Conservation (phyloP, 2,113 vertebrate species). For the Nipponia nippon region DNA sequence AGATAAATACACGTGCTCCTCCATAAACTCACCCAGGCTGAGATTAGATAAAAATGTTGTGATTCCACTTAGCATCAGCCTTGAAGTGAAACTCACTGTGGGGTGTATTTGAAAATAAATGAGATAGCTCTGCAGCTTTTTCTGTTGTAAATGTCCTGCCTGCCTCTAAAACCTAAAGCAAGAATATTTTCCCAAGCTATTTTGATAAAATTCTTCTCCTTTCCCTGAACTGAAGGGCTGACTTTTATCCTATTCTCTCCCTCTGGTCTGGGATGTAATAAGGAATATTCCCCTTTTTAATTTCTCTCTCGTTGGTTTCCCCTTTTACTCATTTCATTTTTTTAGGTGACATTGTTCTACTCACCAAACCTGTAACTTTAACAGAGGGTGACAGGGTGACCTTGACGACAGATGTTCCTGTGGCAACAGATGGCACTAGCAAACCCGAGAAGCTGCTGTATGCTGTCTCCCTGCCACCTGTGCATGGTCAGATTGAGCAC, state of each 20-base stretch:
- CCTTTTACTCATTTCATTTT: slow-evolving; percentile 4
- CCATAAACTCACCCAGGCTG: neutral
- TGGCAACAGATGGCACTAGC: slow-evolving; percentile 86
- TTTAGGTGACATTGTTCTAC: slow-evolving; percentile 86
- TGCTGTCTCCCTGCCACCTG: slow-evolving; percentile 81
- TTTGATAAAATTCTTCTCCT: neutral
- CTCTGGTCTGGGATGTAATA: neutral
- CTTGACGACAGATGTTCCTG: slow-evolving; percentile 91
- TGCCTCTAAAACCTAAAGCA: neutral
- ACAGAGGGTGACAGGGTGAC: slow-evolving; percentile 90
- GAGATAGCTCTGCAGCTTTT: neutral
- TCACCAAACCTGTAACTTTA: slow-evolving; percentile 85
- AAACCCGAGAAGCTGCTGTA: slow-evolving; percentile 89
- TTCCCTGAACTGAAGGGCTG: neutral
- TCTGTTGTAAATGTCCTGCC: neutral
- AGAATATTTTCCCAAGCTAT: neutral
- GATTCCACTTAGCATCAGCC: neutral
- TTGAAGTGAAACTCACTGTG: neutral
- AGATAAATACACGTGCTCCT: neutral
- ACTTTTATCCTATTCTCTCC: neutral
- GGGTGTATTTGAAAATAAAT: neutral
- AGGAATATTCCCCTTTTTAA: neutral
- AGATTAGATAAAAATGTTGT: neutral
- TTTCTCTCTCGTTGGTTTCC: neutral
- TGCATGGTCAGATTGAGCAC: slow-evolving; percentile 86